Evolutionary conservation across 2,113 vertebrate genomes (phyloP).

Genomic region (Hydropotes inermis): DNA sequence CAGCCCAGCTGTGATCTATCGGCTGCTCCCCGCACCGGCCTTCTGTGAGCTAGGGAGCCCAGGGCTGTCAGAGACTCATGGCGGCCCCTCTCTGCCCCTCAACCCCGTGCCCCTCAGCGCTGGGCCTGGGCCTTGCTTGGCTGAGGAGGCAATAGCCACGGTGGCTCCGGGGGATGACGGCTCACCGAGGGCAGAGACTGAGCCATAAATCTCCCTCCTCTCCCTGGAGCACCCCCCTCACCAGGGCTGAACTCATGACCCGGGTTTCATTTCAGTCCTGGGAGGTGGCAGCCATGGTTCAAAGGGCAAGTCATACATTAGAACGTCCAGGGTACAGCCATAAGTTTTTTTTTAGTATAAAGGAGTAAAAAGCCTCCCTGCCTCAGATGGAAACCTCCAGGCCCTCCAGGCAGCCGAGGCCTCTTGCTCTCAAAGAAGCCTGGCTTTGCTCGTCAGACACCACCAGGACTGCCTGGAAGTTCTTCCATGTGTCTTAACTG

Average conservation of each 20-base stretch:
- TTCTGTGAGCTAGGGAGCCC: neutral
- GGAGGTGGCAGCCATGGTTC: neutral
- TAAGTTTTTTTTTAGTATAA: fast-evolving
- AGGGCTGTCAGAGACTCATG: conserved; percentile 3
- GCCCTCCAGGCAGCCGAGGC: fast-evolving
- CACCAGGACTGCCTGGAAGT: neutral
- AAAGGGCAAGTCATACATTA: neutral
- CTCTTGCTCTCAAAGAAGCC: neutral
- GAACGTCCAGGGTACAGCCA: fast-evolving
- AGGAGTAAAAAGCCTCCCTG: neutral
- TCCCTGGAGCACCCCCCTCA: neutral
- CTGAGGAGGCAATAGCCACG: fast-evolving
- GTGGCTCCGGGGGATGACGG: conserved; percentile 26
- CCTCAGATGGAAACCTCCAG: neutral
- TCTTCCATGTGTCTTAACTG: neutral
- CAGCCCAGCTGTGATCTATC: conserved; percentile 4
- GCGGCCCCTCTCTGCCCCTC: neutral
- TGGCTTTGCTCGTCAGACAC: neutral
- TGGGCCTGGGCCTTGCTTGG: neutral
- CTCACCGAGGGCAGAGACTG: neutral
- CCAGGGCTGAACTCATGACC: neutral
- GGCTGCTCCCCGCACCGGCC: neutral
- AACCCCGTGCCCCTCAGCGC: fast-evolving
- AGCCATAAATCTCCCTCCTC: conserved; percentile 38
- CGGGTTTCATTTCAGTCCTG: neutral